Percentiles rank a stretch among this genome's conserved stretches.
phyloP scores from a whole-genome alignment of 2,113 vertebrate species.

The Dasyornis broadbenti region DNA sequence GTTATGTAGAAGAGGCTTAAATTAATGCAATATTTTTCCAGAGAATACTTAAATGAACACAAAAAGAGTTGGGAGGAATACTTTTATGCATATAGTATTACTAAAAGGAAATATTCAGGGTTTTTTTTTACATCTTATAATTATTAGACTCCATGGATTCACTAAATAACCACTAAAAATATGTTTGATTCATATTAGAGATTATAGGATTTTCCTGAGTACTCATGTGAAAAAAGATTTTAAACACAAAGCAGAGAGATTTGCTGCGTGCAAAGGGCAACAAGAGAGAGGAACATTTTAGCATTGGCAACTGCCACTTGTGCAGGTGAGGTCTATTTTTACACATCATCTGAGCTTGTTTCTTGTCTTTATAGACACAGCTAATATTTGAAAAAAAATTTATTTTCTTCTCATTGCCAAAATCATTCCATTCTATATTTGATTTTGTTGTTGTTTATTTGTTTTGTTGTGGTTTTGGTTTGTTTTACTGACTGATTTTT shows the following conservation, averaged over 20 bases:
- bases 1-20: not conserved
- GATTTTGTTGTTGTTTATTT: too few species aligned
- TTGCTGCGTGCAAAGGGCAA: not conserved
- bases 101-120: not conserved
- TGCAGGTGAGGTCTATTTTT: not conserved
- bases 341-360: fast-evolving
- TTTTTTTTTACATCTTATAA: not conserved
- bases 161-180: not conserved
- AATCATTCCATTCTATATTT: not conserved
- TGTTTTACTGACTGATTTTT: not conserved
- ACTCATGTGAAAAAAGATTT: not conserved
- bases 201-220: not conserved
- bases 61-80: not conserved
- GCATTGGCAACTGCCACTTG: not conserved
- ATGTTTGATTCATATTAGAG: not conserved
- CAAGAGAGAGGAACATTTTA: not conserved
- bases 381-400: not conserved
- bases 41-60: not conserved
- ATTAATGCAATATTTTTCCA: not conserved
- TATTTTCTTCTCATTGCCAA: not conserved
- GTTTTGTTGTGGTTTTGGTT: not conserved
- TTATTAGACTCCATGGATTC: not conserved
- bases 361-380: not conserved
- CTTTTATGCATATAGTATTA: not conserved
- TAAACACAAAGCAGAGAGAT: not conserved